Conservation (phyloP, 2,888 invertebrate species). For the Sminthurinus aureus region DNA sequence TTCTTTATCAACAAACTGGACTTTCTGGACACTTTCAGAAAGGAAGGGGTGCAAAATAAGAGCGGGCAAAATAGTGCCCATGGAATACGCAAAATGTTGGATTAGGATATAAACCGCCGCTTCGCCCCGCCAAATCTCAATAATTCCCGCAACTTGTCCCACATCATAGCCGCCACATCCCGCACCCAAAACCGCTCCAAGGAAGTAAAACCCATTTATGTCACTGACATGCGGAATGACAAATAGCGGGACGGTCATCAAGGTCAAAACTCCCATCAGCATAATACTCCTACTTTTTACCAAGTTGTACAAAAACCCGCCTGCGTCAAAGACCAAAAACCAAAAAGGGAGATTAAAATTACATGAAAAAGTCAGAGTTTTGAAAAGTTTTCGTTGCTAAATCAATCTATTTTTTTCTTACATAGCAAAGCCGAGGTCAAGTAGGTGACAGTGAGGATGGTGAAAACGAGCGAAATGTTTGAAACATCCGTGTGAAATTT, state of each 20-base stretch:
- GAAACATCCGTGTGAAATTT: slow-evolving; percentile 42
- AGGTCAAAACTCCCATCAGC: no score
- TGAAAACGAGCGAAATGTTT: slow-evolving; percentile 45
- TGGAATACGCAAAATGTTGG: slow-evolving; percentile 45
- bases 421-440: slow-evolving; percentile 42
- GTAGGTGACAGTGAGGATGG: slow-evolving; percentile 31
- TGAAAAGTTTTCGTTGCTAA: neutral
- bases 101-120: slow-evolving; percentile 45
- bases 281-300: no score
- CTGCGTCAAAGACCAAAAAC: no score
- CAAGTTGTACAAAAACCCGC: neutral
- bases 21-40: neutral
- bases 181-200: slow-evolving; percentile 38
- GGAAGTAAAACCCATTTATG: slow-evolving; percentile 28
- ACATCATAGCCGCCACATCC: slow-evolving; percentile 46
- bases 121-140: slow-evolving; percentile 47
- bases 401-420: no score
- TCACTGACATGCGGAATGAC: neutral
- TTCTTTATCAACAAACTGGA: slow-evolving; percentile 30
- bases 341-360: neutral
- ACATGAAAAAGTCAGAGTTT: neutral
- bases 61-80: slow-evolving; percentile 42
- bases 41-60: slow-evolving; percentile 45
- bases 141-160: slow-evolving; percentile 49
- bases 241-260: neutral